These are phyloP conservation scores for Rhyacophila brunnea DNA, from an alignment of 1,140 invertebrate genomes.

Conservation along the genomic window DNA sequence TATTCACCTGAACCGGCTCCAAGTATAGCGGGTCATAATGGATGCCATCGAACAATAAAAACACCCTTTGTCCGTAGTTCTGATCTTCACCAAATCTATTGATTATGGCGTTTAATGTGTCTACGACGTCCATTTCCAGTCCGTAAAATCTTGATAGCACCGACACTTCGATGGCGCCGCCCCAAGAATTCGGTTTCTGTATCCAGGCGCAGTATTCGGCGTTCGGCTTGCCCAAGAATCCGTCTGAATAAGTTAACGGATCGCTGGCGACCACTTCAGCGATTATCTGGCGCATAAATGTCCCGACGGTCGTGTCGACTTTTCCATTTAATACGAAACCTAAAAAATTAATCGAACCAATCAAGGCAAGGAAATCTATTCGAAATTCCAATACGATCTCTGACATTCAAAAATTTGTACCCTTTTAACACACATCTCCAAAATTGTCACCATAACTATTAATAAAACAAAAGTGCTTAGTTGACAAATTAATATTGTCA, in stretches of 20 bases:
- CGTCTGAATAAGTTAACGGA: conserved; percentile 77
- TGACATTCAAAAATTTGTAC: too few relatives aligned
- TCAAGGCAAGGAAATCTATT: background rate
- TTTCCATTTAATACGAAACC: conserved; percentile 70
- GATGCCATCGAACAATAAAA: conserved; percentile 93
- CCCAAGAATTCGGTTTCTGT: conserved; percentile 82
- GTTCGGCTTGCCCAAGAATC: conserved; percentile 83
- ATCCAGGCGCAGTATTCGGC: conserved; percentile 88
- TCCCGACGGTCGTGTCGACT: conserved; percentile 69
- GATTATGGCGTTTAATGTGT: conserved; percentile 85
- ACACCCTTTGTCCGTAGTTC: conserved; percentile 78
- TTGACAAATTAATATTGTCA: too few relatives aligned
- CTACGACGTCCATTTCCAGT: conserved; percentile 91
- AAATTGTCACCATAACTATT: conserved; percentile 28
- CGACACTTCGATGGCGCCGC: conserved; percentile 87
- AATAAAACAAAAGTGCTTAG: conserved; percentile 26
- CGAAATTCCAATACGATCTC: too few relatives aligned
- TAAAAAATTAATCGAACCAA: conserved; percentile 34
- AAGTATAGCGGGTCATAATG: conserved; percentile 94
- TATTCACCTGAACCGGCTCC: conserved; percentile 55
- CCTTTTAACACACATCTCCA: too few relatives aligned
- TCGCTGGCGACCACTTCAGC: conserved; percentile 78
- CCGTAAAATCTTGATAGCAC: conserved; percentile 87
- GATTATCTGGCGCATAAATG: conserved; percentile 81
- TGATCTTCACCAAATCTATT: conserved; percentile 94